These are phyloP conservation scores for Torymus auratus DNA, from an alignment of 2,888 invertebrate genomes.

Conservation along the genomic window DNA sequence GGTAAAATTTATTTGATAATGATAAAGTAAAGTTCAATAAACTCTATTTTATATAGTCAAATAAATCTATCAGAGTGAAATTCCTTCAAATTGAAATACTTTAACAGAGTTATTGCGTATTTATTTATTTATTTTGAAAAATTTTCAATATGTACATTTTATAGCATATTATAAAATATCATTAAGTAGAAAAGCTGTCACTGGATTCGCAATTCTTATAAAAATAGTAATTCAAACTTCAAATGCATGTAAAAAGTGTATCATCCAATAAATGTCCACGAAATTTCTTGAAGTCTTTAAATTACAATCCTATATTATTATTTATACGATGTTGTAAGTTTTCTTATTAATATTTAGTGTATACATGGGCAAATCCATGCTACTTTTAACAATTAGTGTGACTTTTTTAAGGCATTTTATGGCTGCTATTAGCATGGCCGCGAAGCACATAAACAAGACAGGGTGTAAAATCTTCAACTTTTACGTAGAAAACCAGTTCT, in stretches of 20 bases:
- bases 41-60: not conserved
- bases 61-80: not conserved
- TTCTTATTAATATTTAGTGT: no score
- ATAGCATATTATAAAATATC: not conserved
- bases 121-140: constrained; percentile 12
- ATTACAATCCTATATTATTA: constrained; percentile 33
- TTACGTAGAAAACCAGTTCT: no score
- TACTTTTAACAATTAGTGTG: no score
- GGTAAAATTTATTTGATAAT: constrained; percentile 17
- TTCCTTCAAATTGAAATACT: constrained; percentile 1
- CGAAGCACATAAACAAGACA: no score
- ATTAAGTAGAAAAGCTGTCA: constrained; percentile 23
- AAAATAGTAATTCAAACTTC: constrained; percentile 33
- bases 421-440: no score
- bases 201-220: constrained; percentile 26
- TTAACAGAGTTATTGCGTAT: constrained; percentile 1
- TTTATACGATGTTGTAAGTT: not conserved
- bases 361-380: no score
- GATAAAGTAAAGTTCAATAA: not conserved
- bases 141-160: constrained; percentile 15
- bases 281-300: constrained; percentile 32
- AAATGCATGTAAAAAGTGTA: constrained; percentile 47
- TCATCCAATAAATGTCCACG: constrained; percentile 44
- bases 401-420: no score
- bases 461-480: no score